Base-by-base conservation (phyloP, 23 tunicate genomes). In the Trididemnum nubilum region DNA sequence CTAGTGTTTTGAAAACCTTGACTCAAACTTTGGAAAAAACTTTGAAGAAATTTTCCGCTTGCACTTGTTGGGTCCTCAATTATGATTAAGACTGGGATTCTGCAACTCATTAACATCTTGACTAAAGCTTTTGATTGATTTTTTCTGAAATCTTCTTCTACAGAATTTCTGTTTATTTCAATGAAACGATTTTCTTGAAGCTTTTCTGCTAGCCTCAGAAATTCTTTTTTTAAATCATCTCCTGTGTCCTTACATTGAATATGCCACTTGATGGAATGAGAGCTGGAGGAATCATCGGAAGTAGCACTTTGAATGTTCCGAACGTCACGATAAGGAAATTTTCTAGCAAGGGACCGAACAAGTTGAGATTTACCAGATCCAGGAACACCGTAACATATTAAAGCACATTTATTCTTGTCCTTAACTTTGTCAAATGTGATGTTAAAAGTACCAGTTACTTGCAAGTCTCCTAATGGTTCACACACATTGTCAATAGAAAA, bases 191-290 rank as follows among this genome's bases (percentile, higher is more conserved):
- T 15, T 63, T 4, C 23, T 49, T 9, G 57, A 63, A 63, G 69
- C 28, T 63, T 28, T 70, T 82, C 35, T 0, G 58, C 67, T 58
- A 82, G 54, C 36, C 71, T 63, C 65, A 33, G 49, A 21, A 81
- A 63, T 25, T 81, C 61, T 63, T 36, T 52, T n/a, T 23, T 82
- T 0, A 82, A 2, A 24, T 82, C 78, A 71, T 82, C 78, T n/a
- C 28, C 61, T 7, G 51, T 39, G 31, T 71, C 86, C 12, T 71
- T 51, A 67, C 86, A 82, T 51, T 70, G n/a, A n/a, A n/a, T n/a
- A n/a, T n/a, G n/a, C n/a, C n/a, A n/a, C n/a, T n/a, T n/a, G n/a
- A n/a, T n/a, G 78, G 23, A 63, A n/a, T n/a, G n/a, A n/a, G n/a
- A n/a, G n/a, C n/a, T n/a, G n/a, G n/a, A n/a, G n/a, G n/a, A n/a